These are phyloP conservation scores for Hipposideros armiger DNA, from an alignment of 2,113 vertebrate species.

Conservation along the genomic window DNA sequence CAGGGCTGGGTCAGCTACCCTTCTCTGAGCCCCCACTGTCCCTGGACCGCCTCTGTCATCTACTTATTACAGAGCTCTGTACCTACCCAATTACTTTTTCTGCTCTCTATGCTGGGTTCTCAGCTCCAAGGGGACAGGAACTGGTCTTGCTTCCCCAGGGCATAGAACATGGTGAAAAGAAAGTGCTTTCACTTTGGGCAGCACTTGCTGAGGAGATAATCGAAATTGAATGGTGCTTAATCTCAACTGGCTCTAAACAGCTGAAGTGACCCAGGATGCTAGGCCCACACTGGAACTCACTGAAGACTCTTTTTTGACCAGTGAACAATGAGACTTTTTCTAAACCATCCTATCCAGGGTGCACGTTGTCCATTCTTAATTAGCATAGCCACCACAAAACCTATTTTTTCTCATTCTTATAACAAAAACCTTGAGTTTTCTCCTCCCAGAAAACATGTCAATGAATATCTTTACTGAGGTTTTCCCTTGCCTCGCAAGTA, in stretches of 20 bases:
- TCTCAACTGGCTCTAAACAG: not conserved
- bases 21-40: not conserved
- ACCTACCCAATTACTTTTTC: not conserved
- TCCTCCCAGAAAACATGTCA: not conserved
- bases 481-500: not conserved
- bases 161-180: not conserved
- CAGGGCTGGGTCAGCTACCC: not conserved
- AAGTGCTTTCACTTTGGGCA: not conserved
- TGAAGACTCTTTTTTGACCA: not conserved
- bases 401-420: not conserved
- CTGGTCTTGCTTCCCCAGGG: not conserved
- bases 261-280: not conserved
- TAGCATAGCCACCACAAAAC: not conserved
- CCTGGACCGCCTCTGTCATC: not conserved
- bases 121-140: not conserved
- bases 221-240: not conserved
- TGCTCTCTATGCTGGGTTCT: fast-evolving
- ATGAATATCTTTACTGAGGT: not conserved
- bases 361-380: not conserved
- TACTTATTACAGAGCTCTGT: not conserved
- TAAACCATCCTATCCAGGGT: not conserved
- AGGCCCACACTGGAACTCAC: not conserved
- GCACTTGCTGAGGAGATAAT: not conserved
- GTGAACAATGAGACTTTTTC: not conserved
- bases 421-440: not conserved